Evolutionary conservation across 1,140 invertebrate genomes (phyloP).

Genomic region (Thaumatotibia leucotreta): DNA sequence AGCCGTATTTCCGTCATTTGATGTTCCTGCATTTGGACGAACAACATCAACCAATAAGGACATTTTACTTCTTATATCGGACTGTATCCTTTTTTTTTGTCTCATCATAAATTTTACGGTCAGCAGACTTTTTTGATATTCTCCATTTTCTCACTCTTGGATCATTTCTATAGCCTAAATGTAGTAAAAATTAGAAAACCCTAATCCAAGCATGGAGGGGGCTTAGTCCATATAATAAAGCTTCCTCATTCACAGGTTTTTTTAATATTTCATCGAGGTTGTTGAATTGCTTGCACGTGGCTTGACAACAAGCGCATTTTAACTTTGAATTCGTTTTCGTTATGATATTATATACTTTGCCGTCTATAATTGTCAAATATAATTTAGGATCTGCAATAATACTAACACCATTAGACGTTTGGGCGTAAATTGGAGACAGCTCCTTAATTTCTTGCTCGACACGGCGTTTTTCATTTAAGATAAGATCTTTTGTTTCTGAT

Average conservation of each 20-base stretch:
- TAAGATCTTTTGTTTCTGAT: background rate
- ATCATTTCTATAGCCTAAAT: constrained; percentile 2
- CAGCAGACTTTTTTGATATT: background rate
- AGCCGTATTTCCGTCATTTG: too few relatives aligned
- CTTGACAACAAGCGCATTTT: constrained; percentile 9
- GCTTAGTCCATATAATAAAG: background rate
- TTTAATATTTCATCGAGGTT: background rate
- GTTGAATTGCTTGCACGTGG: background rate
- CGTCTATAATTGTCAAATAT: background rate
- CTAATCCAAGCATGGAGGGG: constrained; percentile 13
- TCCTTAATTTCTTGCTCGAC: constrained; percentile 2
- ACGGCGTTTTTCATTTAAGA: background rate
- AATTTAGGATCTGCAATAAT: background rate
- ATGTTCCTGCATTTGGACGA: background rate
- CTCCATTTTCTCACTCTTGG: background rate
- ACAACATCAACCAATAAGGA: too few relatives aligned
- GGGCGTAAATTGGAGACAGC: background rate
- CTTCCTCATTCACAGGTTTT: background rate
- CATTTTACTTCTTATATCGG: background rate
- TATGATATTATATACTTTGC: constrained; percentile 13
- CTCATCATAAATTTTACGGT: background rate
- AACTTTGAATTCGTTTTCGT: background rate
- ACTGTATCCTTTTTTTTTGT: constrained; percentile 4
- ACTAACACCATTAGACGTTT: background rate
- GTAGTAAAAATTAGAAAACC: constrained; percentile 2